Evolutionary conservation across 2,797 vertebrate genomes (phyloP), one percentile per base, ranked within the genome.

Genomic region (Sebastes reedi): DNA sequence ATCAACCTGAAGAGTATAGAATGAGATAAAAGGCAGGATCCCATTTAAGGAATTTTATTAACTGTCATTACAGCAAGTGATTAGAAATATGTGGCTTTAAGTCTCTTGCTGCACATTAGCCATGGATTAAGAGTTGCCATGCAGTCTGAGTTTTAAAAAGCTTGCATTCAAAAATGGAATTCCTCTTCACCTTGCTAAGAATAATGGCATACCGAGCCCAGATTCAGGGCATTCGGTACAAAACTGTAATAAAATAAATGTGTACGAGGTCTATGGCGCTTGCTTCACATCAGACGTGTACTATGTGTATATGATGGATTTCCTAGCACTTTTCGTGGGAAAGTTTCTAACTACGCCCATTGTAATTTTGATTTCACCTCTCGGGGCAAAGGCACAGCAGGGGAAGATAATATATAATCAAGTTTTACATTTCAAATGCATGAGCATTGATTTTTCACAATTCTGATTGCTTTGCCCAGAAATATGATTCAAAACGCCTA

Each of bases 341-440:
- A 87, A 76, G 75, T 90, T 88, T 83, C 12, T 6, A 56, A 73
- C 42, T 71, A 64, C 60, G 66, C 32, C 30, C 29, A 67, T 25
- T 82, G 59, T 67, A 88, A 90, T 86, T 92, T 89, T 81, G 77
- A 85, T 82, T 89, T 75, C 80, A 85, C 75, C 79, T 82, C 67
- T 77, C 22, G 42, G 74, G 78, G 77, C 39, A 81, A 83, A 77
- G 18, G 64, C 73, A 67, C 82, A 70, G 75, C 72, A 24, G 80
- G 82, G 42, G 42, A 90, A 55, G 77, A 83, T 91, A 79, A 89
- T 90, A 77, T 84, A 88, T 91, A 76, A 89, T 89, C 66, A 88
- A 67, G 81, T 90, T 89, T 92, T 90, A 83, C 86, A 94, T 93
- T 93, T 86, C 70, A 88, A 92, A 93, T 93, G 88, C 89, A 93